Evolutionary conservation across 2,888 invertebrate genomes (phyloP), one percentile per base, ranked within the genome.

Genomic region (Cosmopolites sordidus): DNA sequence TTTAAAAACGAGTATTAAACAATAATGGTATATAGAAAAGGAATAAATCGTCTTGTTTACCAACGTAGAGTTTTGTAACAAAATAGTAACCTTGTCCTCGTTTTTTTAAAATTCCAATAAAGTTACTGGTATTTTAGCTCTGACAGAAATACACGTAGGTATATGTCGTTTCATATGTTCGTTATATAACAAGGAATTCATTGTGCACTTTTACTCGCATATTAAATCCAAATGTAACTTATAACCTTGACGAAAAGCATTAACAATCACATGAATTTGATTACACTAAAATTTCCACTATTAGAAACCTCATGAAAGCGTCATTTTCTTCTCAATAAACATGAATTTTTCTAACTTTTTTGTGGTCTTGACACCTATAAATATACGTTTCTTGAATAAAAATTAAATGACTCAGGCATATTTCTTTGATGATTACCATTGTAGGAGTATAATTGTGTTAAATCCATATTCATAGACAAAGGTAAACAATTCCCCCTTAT

Each of bases 71-170:
- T 33, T 33, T 33, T 33, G 33, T 12, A 33, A 33, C 12, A 5
- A 33, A 33, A 33, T 33, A 33, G 40, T 40, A 40, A 48, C 53
- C 53, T 53, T 53, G 53, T 42, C 44, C 48, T 29, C 37, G 17
- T 48, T 48, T 44, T 4, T 22, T 33, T 12, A 9, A 9, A 33
- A n/a, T 33, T n/a, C 33, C 33, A 5, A 27, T 27, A 33, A 5
- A 33, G 33, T 6, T 11, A 12, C 12, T 11, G 11, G 11, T 33
- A 12, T 33, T 33, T 33, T n/a, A n/a, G n/a, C n/a, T 33, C 11
- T n/a, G n/a, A n/a, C 33, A 33, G 11, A 22, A 33, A 33, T 33
- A n/a, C 11, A 4, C 11, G 11, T 33, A 11, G 12, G n/a, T 12
- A 33, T 11, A 12, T 33, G 33, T 33, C 22, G 22, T 33, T 33